Evolutionary conservation across 2,797 vertebrate species (phyloP).

Genomic region (Staurois parvus): DNA sequence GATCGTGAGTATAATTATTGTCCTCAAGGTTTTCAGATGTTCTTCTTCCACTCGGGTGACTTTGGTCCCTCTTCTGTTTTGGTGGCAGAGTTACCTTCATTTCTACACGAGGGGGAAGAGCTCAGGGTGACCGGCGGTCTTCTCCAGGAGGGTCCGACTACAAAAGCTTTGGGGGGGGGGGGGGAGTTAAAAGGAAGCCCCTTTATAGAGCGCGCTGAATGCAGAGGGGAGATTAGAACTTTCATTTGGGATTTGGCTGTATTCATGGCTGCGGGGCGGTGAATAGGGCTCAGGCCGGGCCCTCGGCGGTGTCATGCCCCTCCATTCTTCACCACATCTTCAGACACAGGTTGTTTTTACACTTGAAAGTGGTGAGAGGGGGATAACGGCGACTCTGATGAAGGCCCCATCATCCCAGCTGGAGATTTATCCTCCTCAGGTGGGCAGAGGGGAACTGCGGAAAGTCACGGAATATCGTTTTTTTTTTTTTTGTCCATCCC

Average conservation of each 20-base stretch:
- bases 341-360: conserved; percentile 83
- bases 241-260: conserved; percentile 86
- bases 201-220: conserved; percentile 79
- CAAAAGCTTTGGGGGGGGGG: conserved; percentile 85
- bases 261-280: conserved; percentile 81
- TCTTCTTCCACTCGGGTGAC: too few relatives aligned
- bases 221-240: conserved; percentile 85
- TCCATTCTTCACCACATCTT: conserved; percentile 81
- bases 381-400: too few relatives aligned
- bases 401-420: too few relatives aligned
- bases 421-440: conserved; percentile 70
- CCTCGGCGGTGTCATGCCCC: conserved; percentile 77
- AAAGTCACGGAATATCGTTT: too few relatives aligned
- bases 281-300: conserved; percentile 79
- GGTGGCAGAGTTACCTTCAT: too few relatives aligned
- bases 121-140: too few relatives aligned
- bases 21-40: too few relatives aligned
- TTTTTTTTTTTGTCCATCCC: too few relatives aligned
- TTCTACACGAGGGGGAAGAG: too few relatives aligned
- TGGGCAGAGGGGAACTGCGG: conserved; percentile 62
- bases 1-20: too few relatives aligned
- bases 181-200: conserved; percentile 85
- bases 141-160: conserved; percentile 62
- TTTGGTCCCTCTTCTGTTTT: too few relatives aligned
- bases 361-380: conserved; percentile 66